Conservation (phyloP, 2,888 invertebrate genomes). For the Pheosia gnoma region DNA sequence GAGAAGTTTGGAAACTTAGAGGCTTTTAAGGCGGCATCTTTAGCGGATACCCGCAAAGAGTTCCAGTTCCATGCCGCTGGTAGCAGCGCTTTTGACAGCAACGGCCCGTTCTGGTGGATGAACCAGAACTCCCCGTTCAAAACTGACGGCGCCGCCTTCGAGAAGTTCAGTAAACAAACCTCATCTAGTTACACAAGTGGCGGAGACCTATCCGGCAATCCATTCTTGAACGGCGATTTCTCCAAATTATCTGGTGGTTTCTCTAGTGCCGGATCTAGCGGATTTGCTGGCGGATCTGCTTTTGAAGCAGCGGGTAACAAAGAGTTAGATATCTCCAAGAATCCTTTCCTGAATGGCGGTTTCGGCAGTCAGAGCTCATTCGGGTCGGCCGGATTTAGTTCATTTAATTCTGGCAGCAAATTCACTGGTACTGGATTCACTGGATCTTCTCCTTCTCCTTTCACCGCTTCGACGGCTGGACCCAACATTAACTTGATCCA, state of each 20-base stretch:
- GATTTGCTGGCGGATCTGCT: constrained; percentile 28
- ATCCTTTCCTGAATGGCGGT: constrained; percentile 62
- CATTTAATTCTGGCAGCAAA: constrained; percentile 45
- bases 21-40: constrained; percentile 65
- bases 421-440: constrained; percentile 57
- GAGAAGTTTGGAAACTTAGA: constrained; percentile 72
- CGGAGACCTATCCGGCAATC: constrained; percentile 54
- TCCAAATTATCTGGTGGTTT: constrained; percentile 45
- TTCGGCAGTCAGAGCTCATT: constrained; percentile 35
- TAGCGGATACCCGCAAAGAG: constrained; percentile 58
- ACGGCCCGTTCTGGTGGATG: constrained; percentile 86
- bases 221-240: constrained; percentile 65
- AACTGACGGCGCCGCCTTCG: constrained; percentile 57
- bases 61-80: constrained; percentile 72
- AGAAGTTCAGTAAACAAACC: constrained; percentile 65
- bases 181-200: constrained; percentile 55
- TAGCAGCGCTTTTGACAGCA: constrained; percentile 59
- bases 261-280: constrained; percentile 12
- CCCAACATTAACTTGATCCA: constrained; percentile 69
- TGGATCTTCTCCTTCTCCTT: constrained; percentile 72
- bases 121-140: constrained; percentile 84
- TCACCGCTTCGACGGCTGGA: constrained; percentile 58
- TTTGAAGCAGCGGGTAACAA: constrained; percentile 56
- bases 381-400: constrained; percentile 18
- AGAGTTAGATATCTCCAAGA: constrained; percentile 60